Conservation (phyloP, 2,888 invertebrate species). For the Pterostichus niger region DNA sequence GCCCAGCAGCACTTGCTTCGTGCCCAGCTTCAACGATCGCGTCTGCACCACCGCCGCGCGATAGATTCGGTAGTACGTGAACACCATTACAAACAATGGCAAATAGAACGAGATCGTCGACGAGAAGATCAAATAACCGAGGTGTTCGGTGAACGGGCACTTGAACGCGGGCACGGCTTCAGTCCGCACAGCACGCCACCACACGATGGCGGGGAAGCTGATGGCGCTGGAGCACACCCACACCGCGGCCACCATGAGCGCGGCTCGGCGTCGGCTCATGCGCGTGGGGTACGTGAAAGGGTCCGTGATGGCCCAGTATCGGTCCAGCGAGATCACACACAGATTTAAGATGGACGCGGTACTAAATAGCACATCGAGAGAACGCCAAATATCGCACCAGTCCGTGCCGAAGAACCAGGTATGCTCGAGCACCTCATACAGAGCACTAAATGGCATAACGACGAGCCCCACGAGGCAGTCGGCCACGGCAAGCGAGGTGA, state of each 20-base stretch:
- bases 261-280: conserved; percentile 94
- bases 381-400: conserved; percentile 99
- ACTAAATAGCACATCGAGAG: conserved; percentile 96
- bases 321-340: conserved; percentile 97
- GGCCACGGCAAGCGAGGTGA: conserved; percentile 97
- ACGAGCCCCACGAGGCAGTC: conserved; percentile 97
- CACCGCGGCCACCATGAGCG: conserved; percentile 93
- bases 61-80: conserved; percentile 98
- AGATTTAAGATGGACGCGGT: conserved; percentile 98
- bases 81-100: conserved; percentile 98
- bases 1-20: conserved; percentile 92
- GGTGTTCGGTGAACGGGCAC: conserved; percentile 97
- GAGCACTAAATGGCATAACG: conserved; percentile 98
- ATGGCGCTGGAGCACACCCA: conserved; percentile 98
- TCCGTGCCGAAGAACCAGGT: conserved; percentile 97
- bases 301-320: conserved; percentile 99
- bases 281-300: conserved; percentile 97
- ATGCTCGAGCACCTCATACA: conserved; percentile 92
- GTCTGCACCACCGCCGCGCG: conserved; percentile 96
- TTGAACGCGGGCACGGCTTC: conserved; percentile 90
- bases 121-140: conserved; percentile 97
- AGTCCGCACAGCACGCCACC: conserved; percentile 94
- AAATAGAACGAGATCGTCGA: conserved; percentile 98
- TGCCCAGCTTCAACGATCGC: conserved; percentile 92
- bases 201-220: conserved; percentile 98